Evolutionary conservation across 2,797 vertebrate species (phyloP).

Genomic region (Telmatherina bonti): DNA sequence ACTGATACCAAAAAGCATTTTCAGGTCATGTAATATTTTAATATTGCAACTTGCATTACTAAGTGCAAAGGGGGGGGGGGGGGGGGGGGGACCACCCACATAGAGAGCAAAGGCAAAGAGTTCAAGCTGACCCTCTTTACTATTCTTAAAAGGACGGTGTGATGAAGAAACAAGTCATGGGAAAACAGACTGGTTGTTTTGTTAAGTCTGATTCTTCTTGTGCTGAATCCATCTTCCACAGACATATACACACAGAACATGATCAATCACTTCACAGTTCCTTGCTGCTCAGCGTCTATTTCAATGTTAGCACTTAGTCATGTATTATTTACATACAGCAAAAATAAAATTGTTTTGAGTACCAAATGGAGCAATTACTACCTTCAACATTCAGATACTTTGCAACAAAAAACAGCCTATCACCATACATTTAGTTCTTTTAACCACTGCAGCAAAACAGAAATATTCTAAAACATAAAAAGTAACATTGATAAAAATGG

Average conservation of each 20-base stretch:
- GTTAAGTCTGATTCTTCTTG: slow-evolving; percentile 32
- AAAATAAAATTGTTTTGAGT: slow-evolving; percentile 49
- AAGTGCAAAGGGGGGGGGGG: slow-evolving; percentile 45
- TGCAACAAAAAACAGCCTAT: not conserved
- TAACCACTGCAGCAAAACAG: slow-evolving; percentile 13
- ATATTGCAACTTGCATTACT: slow-evolving; percentile 74
- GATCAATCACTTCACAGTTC: slow-evolving; percentile 39
- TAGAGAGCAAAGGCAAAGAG: slow-evolving; percentile 59
- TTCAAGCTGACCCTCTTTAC: slow-evolving; percentile 32
- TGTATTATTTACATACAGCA: slow-evolving; percentile 60
- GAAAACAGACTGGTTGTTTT: slow-evolving; percentile 35
- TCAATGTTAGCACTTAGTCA: slow-evolving; percentile 62
- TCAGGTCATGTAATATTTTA: slow-evolving; percentile 68
- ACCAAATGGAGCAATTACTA: slow-evolving; percentile 28
- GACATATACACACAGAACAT: slow-evolving; percentile 41
- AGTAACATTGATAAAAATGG: not conserved
- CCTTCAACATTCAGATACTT: slow-evolving; percentile 43
- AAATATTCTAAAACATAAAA: slow-evolving; percentile 2
- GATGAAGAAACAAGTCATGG: slow-evolving; percentile 34
- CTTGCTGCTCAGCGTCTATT: slow-evolving; percentile 36
- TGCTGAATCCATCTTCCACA: slow-evolving; percentile 45
- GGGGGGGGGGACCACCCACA: slow-evolving; percentile 41
- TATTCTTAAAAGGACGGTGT: slow-evolving; percentile 22
- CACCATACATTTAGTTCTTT: slow-evolving; percentile 1
- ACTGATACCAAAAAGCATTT: slow-evolving; percentile 38